phyloP scores from a whole-genome alignment of 53 echinoderm and acorn worm genomes.

The Holothuria leucospilota region DNA sequence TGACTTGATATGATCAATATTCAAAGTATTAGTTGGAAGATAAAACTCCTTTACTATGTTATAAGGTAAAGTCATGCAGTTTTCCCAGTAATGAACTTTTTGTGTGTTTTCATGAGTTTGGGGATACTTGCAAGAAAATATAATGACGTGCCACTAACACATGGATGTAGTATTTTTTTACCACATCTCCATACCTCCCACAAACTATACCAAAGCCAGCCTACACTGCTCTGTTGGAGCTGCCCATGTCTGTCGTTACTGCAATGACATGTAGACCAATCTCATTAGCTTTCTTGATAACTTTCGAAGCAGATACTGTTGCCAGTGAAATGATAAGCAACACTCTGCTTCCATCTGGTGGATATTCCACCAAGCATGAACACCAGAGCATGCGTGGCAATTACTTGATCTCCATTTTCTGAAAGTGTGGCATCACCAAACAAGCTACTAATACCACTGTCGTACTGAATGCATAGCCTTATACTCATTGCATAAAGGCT shows the following conservation, averaged over 20 bases:
- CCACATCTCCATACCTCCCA: not conserved
- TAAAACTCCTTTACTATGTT: not conserved
- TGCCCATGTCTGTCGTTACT: not conserved
- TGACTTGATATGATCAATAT: slow-evolving; percentile 42
- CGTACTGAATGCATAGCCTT: too few species aligned
- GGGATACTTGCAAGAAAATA: too few species aligned
- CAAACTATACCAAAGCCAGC: not conserved
- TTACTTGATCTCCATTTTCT: too few species aligned
- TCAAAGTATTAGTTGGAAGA: not conserved
- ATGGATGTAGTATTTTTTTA: not conserved
- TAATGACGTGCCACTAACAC: too few species aligned
- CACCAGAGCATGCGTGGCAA: not conserved
- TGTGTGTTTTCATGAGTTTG: slow-evolving; percentile 68
- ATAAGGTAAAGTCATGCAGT: not conserved
- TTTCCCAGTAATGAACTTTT: slow-evolving; percentile 39
- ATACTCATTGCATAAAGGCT: too few species aligned
- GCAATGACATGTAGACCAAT: not conserved
- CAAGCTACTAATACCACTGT: too few species aligned
- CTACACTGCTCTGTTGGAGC: not conserved
- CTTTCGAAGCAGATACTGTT: not conserved
- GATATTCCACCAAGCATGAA: slow-evolving; percentile 32
- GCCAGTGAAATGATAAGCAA: slow-evolving; percentile 39
- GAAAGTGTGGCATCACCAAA: too few species aligned
- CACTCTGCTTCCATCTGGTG: slow-evolving; percentile 39
- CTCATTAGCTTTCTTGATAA: slow-evolving; percentile 12